Conservation (phyloP, 1,140 invertebrate genomes). For the Theocolax elegans region DNA sequence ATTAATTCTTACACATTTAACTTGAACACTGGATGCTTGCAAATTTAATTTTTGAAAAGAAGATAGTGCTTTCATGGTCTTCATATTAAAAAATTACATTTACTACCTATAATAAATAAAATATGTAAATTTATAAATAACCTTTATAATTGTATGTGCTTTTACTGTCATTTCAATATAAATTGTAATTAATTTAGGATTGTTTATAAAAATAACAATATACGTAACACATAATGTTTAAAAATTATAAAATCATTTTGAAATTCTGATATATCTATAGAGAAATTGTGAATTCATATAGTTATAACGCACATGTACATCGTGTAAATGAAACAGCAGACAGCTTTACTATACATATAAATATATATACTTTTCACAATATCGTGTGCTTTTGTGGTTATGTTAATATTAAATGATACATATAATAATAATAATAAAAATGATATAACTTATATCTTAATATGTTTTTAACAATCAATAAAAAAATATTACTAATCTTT, state of each 20-base stretch:
- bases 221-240: not conserved
- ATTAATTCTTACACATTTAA: constrained; percentile 34
- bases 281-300: not conserved
- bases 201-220: not conserved
- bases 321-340: too few species aligned
- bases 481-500: too few species aligned
- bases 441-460: too few species aligned
- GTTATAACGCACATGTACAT: too few species aligned
- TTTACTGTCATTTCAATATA: too few species aligned
- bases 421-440: too few species aligned
- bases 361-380: too few species aligned
- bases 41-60: constrained; percentile 8
- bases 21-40: not conserved
- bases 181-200: not conserved
- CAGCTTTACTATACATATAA: too few species aligned
- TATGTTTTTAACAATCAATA: too few species aligned
- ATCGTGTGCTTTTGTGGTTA: too few species aligned
- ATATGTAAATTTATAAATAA: not conserved
- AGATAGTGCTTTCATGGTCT: not conserved
- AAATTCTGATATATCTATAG: too few species aligned
- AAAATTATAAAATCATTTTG: not conserved
- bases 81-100: not conserved
- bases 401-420: too few species aligned
- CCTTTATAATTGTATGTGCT: not conserved
- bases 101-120: not conserved